These are phyloP conservation scores for Pristionchus mayeri DNA, from an alignment of 2,888 invertebrate genomes.

Conservation along the genomic window DNA sequence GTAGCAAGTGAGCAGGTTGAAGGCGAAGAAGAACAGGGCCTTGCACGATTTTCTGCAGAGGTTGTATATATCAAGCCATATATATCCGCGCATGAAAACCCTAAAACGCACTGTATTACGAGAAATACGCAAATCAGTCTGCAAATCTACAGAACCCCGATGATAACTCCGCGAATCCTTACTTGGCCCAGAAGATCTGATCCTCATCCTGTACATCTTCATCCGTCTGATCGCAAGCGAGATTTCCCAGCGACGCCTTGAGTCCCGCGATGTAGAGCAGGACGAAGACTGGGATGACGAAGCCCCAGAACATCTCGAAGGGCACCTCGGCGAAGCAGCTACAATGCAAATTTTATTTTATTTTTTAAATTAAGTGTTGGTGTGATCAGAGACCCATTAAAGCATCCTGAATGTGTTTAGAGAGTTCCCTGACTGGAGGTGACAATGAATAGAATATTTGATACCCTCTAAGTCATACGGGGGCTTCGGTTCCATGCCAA, in stretches of 20 bases:
- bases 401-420: not conserved
- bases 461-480: too few species aligned
- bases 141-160: too few species aligned
- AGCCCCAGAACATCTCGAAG: conserved; percentile 63
- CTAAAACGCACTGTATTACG: too few species aligned
- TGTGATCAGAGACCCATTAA: not conserved
- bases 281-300: conserved; percentile 65
- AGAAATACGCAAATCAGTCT: too few species aligned
- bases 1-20: conserved; percentile 43
- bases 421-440: too few species aligned
- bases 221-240: conserved; percentile 60
- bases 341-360: too few species aligned
- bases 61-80: too few species aligned
- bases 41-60: conserved; percentile 39
- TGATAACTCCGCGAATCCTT: too few species aligned
- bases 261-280: conserved; percentile 55
- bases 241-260: conserved; percentile 62
- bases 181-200: conserved; percentile 64
- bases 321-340: conserved; percentile 63
- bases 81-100: too few species aligned
- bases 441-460: too few species aligned
- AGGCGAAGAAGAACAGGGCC: conserved; percentile 46
- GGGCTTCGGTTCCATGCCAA: too few species aligned
- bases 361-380: not conserved
- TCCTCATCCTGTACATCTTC: conserved; percentile 56